Evolutionary conservation across 1,140 invertebrate species (phyloP).

Genomic region (Drosophila serrata): DNA sequence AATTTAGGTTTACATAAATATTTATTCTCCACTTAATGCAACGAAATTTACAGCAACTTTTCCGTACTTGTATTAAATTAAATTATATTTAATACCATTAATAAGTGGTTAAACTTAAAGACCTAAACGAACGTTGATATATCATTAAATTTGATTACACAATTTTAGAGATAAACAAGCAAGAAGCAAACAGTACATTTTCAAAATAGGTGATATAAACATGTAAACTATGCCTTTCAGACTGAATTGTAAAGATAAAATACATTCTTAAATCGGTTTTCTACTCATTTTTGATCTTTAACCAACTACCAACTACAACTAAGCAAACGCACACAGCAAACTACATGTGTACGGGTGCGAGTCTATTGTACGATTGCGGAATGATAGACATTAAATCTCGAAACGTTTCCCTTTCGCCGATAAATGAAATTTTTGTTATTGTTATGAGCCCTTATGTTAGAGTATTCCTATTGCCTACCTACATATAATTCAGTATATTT

Average conservation of each 20-base stretch:
- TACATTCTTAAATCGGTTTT: conserved; percentile 79
- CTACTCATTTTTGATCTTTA: conserved; percentile 75
- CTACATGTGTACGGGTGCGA: conserved; percentile 50
- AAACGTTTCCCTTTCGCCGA: conserved; percentile 22
- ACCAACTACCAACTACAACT: conserved; percentile 49
- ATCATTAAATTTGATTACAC: conserved; percentile 68
- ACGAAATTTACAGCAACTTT: conserved; percentile 79
- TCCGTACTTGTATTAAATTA: conserved; percentile 66
- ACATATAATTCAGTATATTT: conserved; percentile 50
- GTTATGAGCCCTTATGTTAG: conserved; percentile 49
- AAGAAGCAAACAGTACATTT: conserved; percentile 68
- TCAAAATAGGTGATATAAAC: conserved; percentile 82
- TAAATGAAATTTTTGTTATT: conserved; percentile 58
- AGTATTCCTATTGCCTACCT: conserved; percentile 56
- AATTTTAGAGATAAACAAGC: conserved; percentile 62
- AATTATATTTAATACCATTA: conserved; percentile 59
- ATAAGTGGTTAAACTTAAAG: conserved; percentile 64
- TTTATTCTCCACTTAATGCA: conserved; percentile 81
- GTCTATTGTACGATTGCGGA: conserved; percentile 43
- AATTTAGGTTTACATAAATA: conserved; percentile 79
- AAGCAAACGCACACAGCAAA: conserved; percentile 71
- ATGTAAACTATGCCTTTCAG: conserved; percentile 84
- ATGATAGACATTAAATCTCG: conserved; percentile 31
- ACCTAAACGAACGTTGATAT: conserved; percentile 63
- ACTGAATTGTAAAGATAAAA: conserved; percentile 83